Evolutionary conservation across 2,888 invertebrate species (phyloP), one percentile per base, ranked within the genome.

Genomic region (Megamerina dolium): DNA sequence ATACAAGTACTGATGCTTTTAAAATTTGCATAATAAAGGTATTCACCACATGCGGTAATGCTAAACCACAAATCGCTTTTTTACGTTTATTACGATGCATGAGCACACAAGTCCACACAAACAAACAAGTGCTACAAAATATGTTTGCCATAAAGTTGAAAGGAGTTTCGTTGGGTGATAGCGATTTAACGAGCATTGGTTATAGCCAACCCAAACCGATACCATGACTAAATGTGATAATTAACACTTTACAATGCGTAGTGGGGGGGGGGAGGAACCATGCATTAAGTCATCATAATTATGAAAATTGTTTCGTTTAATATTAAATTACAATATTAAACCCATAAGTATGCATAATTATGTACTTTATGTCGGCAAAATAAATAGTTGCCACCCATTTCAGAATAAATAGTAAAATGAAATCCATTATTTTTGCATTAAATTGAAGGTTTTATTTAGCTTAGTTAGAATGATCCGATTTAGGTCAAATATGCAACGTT

Each of bases 11-110:
- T 6, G 10, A 8, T 23, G 23, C 23, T 23, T 23, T 8, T 16
- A 27, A 14, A 12, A 12, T 12, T 4, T 30, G 29, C 20, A 4
- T 21, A 2, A 17, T 16, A 4, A 5, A 14, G 21, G 10, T 35
- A 58, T 63, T 52, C 57, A 68, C 70, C 56, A 61, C 57, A 44
- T 68, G 60, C 4, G 70, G 71, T 23, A 68, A 12, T 3, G 64
- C 63, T 33, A 70, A 32, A 3, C 58, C 45, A 27, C 60, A 61
- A 13, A 70, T 54, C 3, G 64, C 54, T 6, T 43, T 50, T 23
- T 68, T 70, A 5, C 68, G 59, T 2, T 70, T 68, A 23, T 63
- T 56, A 3, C 53, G 56, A 41, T 62, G 60, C 46, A 68, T 49
- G 3, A 68, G 14, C 71, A 70, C n/a, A 51, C 17, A 0, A 68